These are phyloP conservation scores for Ochotona princeps DNA, from an alignment of 2,113 vertebrate species.

Conservation along the genomic window DNA sequence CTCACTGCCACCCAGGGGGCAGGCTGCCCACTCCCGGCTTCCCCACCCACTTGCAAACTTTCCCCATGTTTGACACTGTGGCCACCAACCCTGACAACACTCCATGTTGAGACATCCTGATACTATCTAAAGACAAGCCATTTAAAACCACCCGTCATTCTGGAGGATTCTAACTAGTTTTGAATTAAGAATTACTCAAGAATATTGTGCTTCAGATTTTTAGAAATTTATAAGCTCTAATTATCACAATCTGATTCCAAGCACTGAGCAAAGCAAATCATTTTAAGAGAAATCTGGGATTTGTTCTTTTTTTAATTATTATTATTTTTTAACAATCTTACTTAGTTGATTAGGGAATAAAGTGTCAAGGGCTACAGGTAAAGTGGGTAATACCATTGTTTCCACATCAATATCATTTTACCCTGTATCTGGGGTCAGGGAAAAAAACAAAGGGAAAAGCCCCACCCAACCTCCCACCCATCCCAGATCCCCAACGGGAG, in stretches of 20 bases:
- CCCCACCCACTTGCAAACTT: background rate
- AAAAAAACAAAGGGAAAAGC: too few species aligned
- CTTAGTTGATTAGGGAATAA: too few species aligned
- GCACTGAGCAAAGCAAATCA: slow-evolving; percentile 74
- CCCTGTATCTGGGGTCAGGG: too few species aligned
- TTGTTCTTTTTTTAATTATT: too few species aligned
- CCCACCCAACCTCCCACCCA: too few species aligned
- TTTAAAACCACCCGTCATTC: background rate
- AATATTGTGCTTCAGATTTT: slow-evolving; percentile 76
- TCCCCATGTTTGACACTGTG: background rate
- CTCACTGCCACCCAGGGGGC: background rate
- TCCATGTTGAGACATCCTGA: background rate
- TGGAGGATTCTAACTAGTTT: slow-evolving; percentile 8
- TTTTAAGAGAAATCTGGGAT: slow-evolving; percentile 69
- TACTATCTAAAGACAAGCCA: background rate
- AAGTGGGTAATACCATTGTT: too few species aligned
- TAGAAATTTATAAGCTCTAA: slow-evolving; percentile 80
- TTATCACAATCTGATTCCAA: slow-evolving; percentile 76
- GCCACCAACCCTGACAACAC: background rate
- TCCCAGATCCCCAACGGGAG: too few species aligned
- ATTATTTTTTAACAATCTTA: too few species aligned
- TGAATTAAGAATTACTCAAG: slow-evolving; percentile 57
- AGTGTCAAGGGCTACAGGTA: too few species aligned
- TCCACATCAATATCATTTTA: too few species aligned
- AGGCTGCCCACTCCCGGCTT: background rate